A percentile compares a stretch with the other conserved stretches of the same genome.
phyloP scores from a whole-genome alignment of 2,888 invertebrate genomes.

The Acleris cristana region DNA sequence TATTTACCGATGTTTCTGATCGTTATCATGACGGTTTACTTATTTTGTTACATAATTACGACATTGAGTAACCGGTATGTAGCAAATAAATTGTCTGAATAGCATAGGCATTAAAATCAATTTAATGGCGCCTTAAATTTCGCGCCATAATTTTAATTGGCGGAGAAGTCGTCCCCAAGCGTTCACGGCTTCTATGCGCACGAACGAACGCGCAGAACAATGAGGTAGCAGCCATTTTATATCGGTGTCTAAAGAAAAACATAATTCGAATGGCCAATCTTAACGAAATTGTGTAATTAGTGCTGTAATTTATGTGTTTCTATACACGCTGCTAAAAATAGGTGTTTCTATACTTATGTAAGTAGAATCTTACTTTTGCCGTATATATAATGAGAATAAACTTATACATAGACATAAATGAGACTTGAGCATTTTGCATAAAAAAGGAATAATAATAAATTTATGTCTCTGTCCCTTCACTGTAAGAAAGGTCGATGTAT shows the following conservation, averaged over 20 bases:
- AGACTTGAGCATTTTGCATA: constrained; percentile 61
- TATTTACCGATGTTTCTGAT: constrained; percentile 64
- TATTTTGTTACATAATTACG: constrained; percentile 63
- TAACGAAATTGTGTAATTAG: constrained; percentile 84
- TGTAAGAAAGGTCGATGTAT: constrained; percentile 61
- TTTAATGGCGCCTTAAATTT: constrained; percentile 80
- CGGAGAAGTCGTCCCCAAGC: constrained; percentile 84
- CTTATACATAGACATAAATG: constrained; percentile 54
- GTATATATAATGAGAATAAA: constrained; percentile 50
- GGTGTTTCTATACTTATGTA: constrained; percentile 78
- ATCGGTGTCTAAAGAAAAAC: constrained; percentile 83
- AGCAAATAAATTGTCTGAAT: constrained; percentile 51
- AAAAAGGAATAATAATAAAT: constrained; percentile 57
- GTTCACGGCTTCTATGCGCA: constrained; percentile 85
- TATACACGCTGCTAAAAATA: constrained; percentile 76
- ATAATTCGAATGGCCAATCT: constrained; percentile 85
- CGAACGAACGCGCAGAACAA: constrained; percentile 85
- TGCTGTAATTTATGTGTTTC: constrained; percentile 83
- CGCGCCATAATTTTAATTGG: constrained; percentile 84
- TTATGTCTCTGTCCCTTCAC: constrained; percentile 63
- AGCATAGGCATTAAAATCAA: constrained; percentile 57
- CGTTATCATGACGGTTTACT: constrained; percentile 61
- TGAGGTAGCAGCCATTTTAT: constrained; percentile 85
- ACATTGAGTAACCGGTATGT: constrained; percentile 50
- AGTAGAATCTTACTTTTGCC: constrained; percentile 76